Conservation (phyloP, 2,113 vertebrate species). For the Grus americana region DNA sequence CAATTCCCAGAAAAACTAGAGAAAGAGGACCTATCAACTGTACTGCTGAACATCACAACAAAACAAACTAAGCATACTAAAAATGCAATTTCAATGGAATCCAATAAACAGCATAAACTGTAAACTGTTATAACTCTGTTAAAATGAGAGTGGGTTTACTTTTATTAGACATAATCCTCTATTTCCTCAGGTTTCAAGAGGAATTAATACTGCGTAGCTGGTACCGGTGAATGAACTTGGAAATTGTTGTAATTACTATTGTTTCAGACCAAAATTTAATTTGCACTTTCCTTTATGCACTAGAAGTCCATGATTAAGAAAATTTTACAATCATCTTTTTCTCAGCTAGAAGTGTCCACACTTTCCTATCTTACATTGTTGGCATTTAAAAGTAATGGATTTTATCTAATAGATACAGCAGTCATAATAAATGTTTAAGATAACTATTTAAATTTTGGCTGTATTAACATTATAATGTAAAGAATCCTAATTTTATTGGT, state of each 20-base stretch:
- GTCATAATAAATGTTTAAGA: constrained; percentile 7
- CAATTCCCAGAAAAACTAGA: background rate
- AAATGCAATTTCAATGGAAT: background rate
- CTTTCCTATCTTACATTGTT: background rate
- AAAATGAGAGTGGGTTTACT: background rate
- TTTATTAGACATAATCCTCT: background rate
- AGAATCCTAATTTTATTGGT: background rate
- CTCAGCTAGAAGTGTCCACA: background rate
- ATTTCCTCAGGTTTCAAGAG: background rate
- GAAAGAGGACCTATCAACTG: background rate
- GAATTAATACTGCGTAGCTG: background rate
- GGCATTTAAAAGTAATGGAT: constrained; percentile 9
- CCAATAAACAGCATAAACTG: background rate
- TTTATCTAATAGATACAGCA: constrained; percentile 21
- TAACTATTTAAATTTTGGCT: constrained; percentile 2
- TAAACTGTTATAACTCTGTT: background rate
- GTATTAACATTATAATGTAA: constrained; percentile 14
- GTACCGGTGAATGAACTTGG: background rate
- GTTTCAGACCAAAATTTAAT: constrained; percentile 27
- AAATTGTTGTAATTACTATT: background rate
- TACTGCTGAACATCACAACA: background rate
- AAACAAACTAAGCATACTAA: background rate
- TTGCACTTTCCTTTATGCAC: background rate
- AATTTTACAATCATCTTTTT: background rate
- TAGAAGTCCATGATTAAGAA: background rate